Evolutionary conservation across 2,888 invertebrate genomes (phyloP).

Genomic region (Norana najaformis): DNA sequence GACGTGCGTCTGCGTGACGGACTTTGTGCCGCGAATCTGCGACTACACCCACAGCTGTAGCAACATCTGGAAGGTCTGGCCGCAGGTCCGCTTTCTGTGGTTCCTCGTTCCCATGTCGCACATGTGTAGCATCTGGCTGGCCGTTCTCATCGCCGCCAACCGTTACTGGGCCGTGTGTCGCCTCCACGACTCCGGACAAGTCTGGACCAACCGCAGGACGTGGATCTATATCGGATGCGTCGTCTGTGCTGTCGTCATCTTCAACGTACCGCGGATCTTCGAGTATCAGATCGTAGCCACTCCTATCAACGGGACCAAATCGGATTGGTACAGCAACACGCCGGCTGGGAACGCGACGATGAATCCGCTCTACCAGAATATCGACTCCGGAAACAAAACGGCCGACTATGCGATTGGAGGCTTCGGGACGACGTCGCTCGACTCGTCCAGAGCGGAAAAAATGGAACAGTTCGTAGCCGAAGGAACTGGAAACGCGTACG

Average conservation of each 20-base stretch:
- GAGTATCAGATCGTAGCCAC: slow-evolving; percentile 43
- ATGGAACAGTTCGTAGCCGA: too few relatives aligned
- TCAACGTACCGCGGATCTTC: slow-evolving; percentile 46
- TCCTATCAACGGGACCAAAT: neutral
- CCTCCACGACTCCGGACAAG: slow-evolving; percentile 39
- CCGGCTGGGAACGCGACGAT: neutral
- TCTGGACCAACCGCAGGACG: slow-evolving; percentile 43
- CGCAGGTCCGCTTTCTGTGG: slow-evolving; percentile 46
- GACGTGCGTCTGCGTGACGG: slow-evolving; percentile 45
- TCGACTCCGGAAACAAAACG: neutral
- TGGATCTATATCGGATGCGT: slow-evolving; percentile 41
- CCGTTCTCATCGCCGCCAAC: slow-evolving; percentile 45
- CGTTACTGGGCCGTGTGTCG: slow-evolving; percentile 48
- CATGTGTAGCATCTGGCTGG: slow-evolving; percentile 48
- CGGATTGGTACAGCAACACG: neutral
- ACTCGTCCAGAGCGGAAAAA: neutral
- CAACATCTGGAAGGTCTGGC: slow-evolving; percentile 45
- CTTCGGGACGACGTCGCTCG: neutral
- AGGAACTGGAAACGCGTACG: neutral
- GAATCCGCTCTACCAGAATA: neutral
- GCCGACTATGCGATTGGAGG: neutral
- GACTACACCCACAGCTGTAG: slow-evolving; percentile 42
- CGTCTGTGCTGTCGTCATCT: slow-evolving; percentile 39
- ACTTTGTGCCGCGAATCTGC: slow-evolving; percentile 46
- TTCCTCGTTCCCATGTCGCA: slow-evolving; percentile 44